Conservation (phyloP, 2,888 invertebrate genomes). For the Hofmannophila pseudospretella region DNA sequence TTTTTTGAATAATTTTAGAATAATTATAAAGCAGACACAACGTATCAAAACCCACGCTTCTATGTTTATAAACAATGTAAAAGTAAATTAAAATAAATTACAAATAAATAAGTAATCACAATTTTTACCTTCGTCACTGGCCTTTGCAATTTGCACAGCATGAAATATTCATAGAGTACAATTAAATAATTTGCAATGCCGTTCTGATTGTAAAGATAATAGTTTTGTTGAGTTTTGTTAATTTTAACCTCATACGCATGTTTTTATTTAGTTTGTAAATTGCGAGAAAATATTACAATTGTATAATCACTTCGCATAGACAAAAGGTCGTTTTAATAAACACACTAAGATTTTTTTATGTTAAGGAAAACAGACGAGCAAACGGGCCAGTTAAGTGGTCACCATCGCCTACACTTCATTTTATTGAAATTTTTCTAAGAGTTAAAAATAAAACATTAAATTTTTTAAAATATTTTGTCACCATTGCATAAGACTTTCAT, state of each 20-base stretch:
- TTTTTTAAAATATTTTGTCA: slow-evolving; percentile 12
- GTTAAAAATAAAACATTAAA: background rate
- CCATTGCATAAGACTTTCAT: slow-evolving; percentile 26
- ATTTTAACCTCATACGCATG: slow-evolving; percentile 10
- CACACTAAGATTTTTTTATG: too few species aligned
- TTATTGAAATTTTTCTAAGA: too few species aligned
- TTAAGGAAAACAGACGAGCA: too few species aligned
- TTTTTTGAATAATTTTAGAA: background rate
- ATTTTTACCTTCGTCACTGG: slow-evolving; percentile 48
- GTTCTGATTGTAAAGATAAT: slow-evolving; percentile 30
- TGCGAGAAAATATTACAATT: too few species aligned
- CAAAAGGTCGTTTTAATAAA: too few species aligned
- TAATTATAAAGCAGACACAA: background rate
- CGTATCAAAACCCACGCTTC: background rate
- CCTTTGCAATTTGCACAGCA: slow-evolving; percentile 48
- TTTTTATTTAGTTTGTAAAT: slow-evolving; percentile 9
- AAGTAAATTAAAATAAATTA: background rate
- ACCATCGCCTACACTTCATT: too few species aligned
- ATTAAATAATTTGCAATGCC: slow-evolving; percentile 52
- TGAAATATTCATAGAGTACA: slow-evolving; percentile 52
- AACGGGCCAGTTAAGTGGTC: too few species aligned
- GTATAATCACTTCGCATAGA: too few species aligned
- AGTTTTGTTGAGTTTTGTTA: slow-evolving; percentile 11
- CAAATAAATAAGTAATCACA: slow-evolving; percentile 22
- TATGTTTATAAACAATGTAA: background rate